A percentile compares a stretch with the other conserved stretches of the same genome.
These are phyloP conservation scores for Cyprinodon variegatus DNA, from an alignment of 2,113 vertebrate genomes.

Conservation along the genomic window DNA sequence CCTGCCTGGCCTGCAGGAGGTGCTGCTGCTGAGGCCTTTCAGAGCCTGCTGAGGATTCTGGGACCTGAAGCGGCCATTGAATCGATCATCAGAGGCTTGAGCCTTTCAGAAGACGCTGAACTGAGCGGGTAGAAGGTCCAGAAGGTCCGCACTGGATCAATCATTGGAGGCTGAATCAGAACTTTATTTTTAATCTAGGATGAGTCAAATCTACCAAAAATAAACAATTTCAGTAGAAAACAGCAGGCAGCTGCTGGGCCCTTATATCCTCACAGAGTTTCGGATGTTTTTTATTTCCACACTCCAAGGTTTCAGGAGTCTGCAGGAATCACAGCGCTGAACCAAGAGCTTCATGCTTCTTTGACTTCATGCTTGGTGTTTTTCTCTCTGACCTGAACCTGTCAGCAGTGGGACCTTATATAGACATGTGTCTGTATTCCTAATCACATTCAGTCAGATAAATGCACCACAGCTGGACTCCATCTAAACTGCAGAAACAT, in stretches of 20 bases:
- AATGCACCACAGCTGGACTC: too few species aligned
- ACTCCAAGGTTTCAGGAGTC: constrained; percentile 42
- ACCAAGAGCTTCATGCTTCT: constrained; percentile 23
- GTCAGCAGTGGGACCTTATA: too few species aligned
- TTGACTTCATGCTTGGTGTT: too few species aligned
- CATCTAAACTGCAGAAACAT: too few species aligned
- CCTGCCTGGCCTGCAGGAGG: constrained; percentile 37
- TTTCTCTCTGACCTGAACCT: too few species aligned
- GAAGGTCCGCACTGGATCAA: background rate
- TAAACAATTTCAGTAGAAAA: constrained; percentile 97
- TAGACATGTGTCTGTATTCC: too few species aligned
- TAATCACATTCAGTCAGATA: too few species aligned
- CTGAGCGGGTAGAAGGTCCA: background rate
- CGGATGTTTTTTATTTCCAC: constrained; percentile 46
- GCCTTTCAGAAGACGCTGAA: constrained; percentile 18
- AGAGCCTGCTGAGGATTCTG: constrained; percentile 76
- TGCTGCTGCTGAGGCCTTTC: constrained; percentile 71
- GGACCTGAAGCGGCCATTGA: constrained; percentile 86
- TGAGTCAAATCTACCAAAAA: constrained; percentile 77
- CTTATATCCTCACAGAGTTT: constrained; percentile 71
- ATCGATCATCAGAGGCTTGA: constrained; percentile 75
- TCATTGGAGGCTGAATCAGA: background rate
- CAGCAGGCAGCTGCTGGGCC: constrained; percentile 74
- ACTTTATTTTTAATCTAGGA: background rate
- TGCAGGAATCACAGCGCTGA: constrained; percentile 17